Evolutionary conservation across 2,888 invertebrate genomes (phyloP), one percentile per base, ranked within the genome.

Genomic region (Phyto melanocephala): DNA sequence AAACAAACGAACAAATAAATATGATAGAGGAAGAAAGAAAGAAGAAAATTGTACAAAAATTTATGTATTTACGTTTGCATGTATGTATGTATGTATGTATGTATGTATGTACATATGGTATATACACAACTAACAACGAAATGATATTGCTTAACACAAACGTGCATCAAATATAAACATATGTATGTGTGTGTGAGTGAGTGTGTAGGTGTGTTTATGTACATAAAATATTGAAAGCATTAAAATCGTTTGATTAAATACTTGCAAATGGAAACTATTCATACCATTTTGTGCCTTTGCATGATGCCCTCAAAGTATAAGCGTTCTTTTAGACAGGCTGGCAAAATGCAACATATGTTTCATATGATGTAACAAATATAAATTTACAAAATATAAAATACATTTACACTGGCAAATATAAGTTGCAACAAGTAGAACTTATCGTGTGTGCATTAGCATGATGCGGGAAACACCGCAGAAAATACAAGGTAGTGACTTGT

Each of bases 181-280:
- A 10, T 0, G 8, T 13, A 11, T 28, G 28, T 6, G 3, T 28
- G 28, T 0, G 8, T 13, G 7, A 5, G 28, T 6, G 3, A 5
- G 28, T n/a, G n/a, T n/a, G n/a, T n/a, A n/a, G n/a, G n/a, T n/a
- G n/a, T 6, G 6, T 28, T 28, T 33, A 33, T 52, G 45, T 11
- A 13, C n/a, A 37, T 47, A 40, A 33, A 63, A 37, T 40, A 50
- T 60, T 52, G 33, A 68, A 68, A 52, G 56, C 78, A 78, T 78
- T 78, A 63, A 65, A 70, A 58, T 28, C 28, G 47, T 71, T 78
- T 71, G 56, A 71, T 78, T 78, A 71, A 78, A 78, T 71, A 78
- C 28, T 71, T 63, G 47, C n/a, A 71, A 78, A 58, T 65, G 40
- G 63, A 47, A 71, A 50, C 20, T 17, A 37, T 68, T 50, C 50